A percentile compares a stretch with the other conserved stretches of the same genome.
Evolutionary conservation across 92 coral and sea anemone genomes (phyloP).

Genomic region (Epizoanthus fatuus): DNA sequence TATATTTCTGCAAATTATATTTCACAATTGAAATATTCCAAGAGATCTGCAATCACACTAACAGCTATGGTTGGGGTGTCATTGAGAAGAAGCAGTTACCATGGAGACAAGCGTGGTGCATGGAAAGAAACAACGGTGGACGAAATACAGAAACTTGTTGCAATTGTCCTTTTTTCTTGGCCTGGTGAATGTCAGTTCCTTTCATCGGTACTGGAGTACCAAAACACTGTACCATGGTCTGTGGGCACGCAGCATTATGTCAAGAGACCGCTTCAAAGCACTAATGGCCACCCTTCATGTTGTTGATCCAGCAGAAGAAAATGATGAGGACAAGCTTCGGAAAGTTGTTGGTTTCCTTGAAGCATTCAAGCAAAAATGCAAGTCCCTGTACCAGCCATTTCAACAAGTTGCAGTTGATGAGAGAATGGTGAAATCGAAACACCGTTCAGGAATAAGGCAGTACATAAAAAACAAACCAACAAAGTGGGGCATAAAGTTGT

Average conservation of each 20-base stretch:
- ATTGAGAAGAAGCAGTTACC: constrained; percentile 36
- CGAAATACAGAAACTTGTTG: constrained; percentile 65
- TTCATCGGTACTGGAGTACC: constrained; percentile 33
- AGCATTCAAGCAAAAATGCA: constrained; percentile 60
- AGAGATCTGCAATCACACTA: constrained; percentile 52
- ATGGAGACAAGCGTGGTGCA: constrained; percentile 70
- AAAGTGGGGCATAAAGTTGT: constrained; percentile 63
- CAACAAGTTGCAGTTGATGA: constrained; percentile 75
- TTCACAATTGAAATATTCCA: constrained; percentile 33
- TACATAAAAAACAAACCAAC: constrained; percentile 32
- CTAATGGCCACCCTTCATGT: constrained; percentile 25
- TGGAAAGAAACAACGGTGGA: constrained; percentile 64
- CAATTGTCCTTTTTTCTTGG: constrained; percentile 70
- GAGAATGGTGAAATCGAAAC: constrained; percentile 70
- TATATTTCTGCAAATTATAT: constrained; percentile 62
- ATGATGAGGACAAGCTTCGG: constrained; percentile 57
- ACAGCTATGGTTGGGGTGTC: constrained; percentile 57
- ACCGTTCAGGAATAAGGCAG: constrained; percentile 66
- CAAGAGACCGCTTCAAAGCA: constrained; percentile 53
- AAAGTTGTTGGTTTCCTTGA: constrained; percentile 58
- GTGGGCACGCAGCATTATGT: constrained; percentile 69
- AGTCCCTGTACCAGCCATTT: constrained; percentile 66
- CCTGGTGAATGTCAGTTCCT: constrained; percentile 58
- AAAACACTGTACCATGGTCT: constrained; percentile 77
- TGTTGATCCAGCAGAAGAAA: constrained; percentile 79